Percentiles rank a stretch among this genome's conserved stretches.
phyloP scores from a whole-genome alignment of 2,888 invertebrate species.

The Harmothoe impar region DNA sequence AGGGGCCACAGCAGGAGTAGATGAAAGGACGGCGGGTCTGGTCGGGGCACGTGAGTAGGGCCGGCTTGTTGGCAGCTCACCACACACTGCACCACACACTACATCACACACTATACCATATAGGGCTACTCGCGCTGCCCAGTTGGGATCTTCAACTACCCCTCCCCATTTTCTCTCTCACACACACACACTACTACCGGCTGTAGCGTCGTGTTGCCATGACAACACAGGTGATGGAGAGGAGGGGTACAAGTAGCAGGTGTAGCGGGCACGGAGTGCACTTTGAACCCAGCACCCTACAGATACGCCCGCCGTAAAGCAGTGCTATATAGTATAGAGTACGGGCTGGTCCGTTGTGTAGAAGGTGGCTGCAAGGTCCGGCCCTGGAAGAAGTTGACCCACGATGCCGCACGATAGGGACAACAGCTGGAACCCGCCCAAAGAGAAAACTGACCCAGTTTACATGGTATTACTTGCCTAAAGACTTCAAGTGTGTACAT shows the following conservation, averaged over 20 bases:
- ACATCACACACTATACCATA: no score
- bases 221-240: conserved; percentile 11
- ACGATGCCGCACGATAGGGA: no score
- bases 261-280: not conserved
- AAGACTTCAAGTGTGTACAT: no score
- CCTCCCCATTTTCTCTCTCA: no score
- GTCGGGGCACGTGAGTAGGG: not conserved
- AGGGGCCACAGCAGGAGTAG: not conserved
- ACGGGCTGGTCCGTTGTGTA: not conserved
- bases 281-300: conserved; percentile 11
- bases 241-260: not conserved
- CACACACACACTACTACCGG: no score
- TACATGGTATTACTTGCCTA: no score
- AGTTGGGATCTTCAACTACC: not conserved
- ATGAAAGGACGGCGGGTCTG: conserved; percentile 7
- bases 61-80: not conserved
- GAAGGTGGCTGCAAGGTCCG: not conserved
- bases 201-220: conserved; percentile 14
- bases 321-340: not conserved
- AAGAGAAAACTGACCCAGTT: no score
- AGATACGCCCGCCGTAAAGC: not conserved
- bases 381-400: no score
- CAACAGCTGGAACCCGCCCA: no score
- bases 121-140: no score
- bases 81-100: no score